Evolutionary conservation across 2,888 invertebrate genomes (phyloP), one percentile per base, ranked within the genome.

Genomic region (Athalia cordata): DNA sequence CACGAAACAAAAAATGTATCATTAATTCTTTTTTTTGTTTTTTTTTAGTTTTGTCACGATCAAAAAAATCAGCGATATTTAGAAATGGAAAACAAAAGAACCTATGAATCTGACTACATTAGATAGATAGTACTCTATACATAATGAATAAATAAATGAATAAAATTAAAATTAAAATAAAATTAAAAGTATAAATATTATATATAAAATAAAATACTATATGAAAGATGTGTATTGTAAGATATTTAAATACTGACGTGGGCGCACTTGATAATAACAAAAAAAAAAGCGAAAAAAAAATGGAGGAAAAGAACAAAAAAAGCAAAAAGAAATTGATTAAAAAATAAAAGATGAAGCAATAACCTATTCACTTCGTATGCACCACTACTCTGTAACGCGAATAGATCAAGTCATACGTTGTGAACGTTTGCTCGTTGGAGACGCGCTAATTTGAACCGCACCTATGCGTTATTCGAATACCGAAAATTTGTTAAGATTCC

Each of bases 221-320:
- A 85, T 86, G 83, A 84, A 88, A 85, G 84, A 86, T 88, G 87
- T 88, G 87, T 88, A 88, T 86, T 89, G 88, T 88, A 88, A 88
- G 85, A 89, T 87, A 89, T 88, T 88, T 88, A 88, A 72, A 88
- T 88, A 89, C 86, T 83, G 85, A 87, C 83, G 85, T 87, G 87
- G 86, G 85, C 84, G 86, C 84, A 86, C 85, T 83, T 83, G 84
- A 86, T 86, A 78, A 78, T 52, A 74, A 55, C 15, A 65, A 78
- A 59, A 77, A 57, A 72, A 79, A 75, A 57, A 67, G 57, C 65
- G 5, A 67, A 59, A 75, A 13, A 75, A 72, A 66, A 62, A 65
- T 79, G 29, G 29, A 77, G 64, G 68, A 79, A 75, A 57, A 67
- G 57, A 68, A 5, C 62, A 59, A 75, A 13, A 75, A 72, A 66